phyloP scores from a whole-genome alignment of 2,888 invertebrate species.

The Protonemura montana region DNA sequence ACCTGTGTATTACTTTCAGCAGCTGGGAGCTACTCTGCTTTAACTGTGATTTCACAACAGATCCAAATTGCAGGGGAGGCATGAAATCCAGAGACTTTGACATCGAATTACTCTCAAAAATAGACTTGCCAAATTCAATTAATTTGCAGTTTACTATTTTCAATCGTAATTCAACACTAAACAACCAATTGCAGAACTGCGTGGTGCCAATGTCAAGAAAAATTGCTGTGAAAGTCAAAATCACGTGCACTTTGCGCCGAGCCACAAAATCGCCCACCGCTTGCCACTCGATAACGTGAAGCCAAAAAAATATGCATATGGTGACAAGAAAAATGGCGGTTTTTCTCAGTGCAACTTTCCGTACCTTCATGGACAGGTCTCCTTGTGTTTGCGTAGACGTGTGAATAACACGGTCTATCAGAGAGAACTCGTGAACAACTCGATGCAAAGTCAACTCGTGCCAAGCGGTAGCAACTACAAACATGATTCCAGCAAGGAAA shows the following conservation, averaged over 20 bases:
- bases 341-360: background rate
- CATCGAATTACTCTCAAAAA: background rate
- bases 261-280: background rate
- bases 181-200: background rate
- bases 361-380: background rate
- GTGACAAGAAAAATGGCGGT: background rate
- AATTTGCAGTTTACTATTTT: background rate
- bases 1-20: background rate
- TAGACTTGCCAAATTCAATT: background rate
- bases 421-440: background rate
- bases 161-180: background rate
- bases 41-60: background rate
- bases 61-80: background rate
- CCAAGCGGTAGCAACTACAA: background rate
- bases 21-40: background rate
- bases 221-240: background rate
- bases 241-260: background rate
- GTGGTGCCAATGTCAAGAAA: background rate
- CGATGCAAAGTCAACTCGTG: background rate
- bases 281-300: background rate
- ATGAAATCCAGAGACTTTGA: background rate
- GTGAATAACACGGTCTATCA: background rate
- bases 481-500: background rate
- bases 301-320: background rate
- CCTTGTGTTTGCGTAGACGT: background rate